Evolutionary conservation across 2,113 vertebrate genomes (phyloP).

Genomic region (Silurus meridionalis): DNA sequence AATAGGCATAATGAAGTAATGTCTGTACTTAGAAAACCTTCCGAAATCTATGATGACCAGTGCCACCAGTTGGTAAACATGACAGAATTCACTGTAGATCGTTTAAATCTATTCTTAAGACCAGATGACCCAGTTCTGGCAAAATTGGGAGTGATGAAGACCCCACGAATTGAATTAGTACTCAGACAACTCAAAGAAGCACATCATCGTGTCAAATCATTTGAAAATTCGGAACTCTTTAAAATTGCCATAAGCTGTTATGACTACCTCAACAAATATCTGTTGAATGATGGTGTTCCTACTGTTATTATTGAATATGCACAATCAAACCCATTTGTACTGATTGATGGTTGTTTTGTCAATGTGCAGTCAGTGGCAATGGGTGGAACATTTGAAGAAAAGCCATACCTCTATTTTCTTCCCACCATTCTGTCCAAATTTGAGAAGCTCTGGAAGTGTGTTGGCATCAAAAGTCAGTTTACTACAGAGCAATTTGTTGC

Average conservation of each 20-base stretch:
- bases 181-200: constrained; percentile 67
- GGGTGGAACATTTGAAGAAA: constrained; percentile 67
- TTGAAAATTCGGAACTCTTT: constrained; percentile 49
- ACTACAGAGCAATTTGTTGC: constrained; percentile 62
- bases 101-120: constrained; percentile 53
- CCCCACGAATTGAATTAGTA: constrained; percentile 58
- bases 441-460: constrained; percentile 71
- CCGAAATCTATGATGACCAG: constrained; percentile 59
- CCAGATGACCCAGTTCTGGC: constrained; percentile 58
- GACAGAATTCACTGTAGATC: constrained; percentile 63
- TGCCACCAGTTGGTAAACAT: constrained; percentile 65
- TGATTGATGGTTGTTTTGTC: constrained; percentile 72
- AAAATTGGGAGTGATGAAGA: constrained; percentile 55
- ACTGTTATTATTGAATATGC: constrained; percentile 53
- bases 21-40: constrained; percentile 59
- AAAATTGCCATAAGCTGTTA: constrained; percentile 66
- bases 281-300: constrained; percentile 48
- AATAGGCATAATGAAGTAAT: constrained; percentile 44
- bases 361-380: constrained; percentile 68
- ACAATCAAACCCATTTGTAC: constrained; percentile 73
- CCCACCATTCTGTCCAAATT: constrained; percentile 66
- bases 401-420: constrained; percentile 77
- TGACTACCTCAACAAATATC: constrained; percentile 59
- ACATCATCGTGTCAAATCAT: constrained; percentile 41
- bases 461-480: constrained; percentile 70